A percentile compares a stretch with the other conserved stretches of the same genome.
phyloP scores from a whole-genome alignment of 2,113 vertebrate genomes.

The Willisornis vidua region DNA sequence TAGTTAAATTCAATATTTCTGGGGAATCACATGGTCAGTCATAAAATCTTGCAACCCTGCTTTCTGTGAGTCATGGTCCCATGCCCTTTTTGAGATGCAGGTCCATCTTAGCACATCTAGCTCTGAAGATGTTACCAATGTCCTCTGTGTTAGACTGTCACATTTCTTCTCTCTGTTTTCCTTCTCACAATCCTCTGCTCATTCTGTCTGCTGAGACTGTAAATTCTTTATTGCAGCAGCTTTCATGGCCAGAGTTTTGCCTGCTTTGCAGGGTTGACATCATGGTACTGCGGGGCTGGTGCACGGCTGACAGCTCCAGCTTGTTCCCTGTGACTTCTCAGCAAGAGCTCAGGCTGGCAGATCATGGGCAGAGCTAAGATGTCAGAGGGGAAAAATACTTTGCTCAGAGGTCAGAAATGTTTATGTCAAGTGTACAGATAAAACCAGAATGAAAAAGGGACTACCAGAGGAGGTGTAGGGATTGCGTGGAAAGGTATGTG shows the following conservation, averaged over 20 bases:
- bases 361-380: background rate
- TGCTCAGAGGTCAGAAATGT: background rate
- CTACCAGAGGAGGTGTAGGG: rapidly evolving
- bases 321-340: background rate
- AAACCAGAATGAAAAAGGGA: background rate
- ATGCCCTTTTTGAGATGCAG: background rate
- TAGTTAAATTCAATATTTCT: background rate
- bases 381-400: background rate
- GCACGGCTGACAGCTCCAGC: background rate
- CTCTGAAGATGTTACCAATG: background rate
- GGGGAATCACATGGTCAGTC: background rate
- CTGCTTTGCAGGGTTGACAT: background rate
- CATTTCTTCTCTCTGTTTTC: background rate
- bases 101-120: background rate
- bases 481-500: background rate
- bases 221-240: background rate
- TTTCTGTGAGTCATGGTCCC: background rate
- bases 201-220: background rate
- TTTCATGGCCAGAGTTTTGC: background rate
- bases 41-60: background rate
- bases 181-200: background rate
- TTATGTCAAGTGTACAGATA: background rate
- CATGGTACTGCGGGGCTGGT: background rate
- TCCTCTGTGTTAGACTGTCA: background rate
- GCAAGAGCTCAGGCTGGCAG: background rate